phyloP scores from a whole-genome alignment of 2,113 vertebrate species.

The Calidris pygmaea region DNA sequence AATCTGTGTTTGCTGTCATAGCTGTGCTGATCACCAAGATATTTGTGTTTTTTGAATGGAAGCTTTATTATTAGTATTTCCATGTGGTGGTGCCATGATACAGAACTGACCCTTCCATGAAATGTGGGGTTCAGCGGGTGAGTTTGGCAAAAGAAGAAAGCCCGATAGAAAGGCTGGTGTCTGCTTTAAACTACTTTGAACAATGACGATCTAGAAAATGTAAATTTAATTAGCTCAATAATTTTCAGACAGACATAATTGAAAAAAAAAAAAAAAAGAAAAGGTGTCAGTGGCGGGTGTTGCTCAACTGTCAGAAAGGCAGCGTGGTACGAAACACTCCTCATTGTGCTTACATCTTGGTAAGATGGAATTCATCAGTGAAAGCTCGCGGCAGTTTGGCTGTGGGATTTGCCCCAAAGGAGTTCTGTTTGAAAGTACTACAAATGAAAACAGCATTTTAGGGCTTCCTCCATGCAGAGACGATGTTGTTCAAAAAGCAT shows the following conservation, averaged over 20 bases:
- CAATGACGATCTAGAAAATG: neutral
- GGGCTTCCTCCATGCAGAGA: neutral
- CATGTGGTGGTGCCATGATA: neutral
- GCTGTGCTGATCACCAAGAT: neutral
- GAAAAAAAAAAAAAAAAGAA: neutral
- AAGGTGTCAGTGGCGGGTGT: neutral
- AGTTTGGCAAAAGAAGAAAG: neutral
- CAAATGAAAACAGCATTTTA: neutral
- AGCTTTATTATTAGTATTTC: neutral
- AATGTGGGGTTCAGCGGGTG: neutral
- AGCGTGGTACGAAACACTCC: neutral
- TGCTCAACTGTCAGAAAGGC: neutral
- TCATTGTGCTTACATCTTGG: no score
- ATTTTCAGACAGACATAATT: neutral
- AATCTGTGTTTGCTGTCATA: neutral
- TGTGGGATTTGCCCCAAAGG: neutral
- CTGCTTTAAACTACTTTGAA: neutral
- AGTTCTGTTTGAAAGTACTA: neutral
- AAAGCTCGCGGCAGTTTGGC: neutral
- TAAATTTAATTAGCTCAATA: neutral
- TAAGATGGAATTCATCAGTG: fast-evolving
- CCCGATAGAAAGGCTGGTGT: neutral
- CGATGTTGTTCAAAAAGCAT: neutral
- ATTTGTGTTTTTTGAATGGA: neutral
- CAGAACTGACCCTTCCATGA: neutral